Conservation (phyloP, 2,113 vertebrate genomes). For the Campylomormyrus numenius region DNA sequence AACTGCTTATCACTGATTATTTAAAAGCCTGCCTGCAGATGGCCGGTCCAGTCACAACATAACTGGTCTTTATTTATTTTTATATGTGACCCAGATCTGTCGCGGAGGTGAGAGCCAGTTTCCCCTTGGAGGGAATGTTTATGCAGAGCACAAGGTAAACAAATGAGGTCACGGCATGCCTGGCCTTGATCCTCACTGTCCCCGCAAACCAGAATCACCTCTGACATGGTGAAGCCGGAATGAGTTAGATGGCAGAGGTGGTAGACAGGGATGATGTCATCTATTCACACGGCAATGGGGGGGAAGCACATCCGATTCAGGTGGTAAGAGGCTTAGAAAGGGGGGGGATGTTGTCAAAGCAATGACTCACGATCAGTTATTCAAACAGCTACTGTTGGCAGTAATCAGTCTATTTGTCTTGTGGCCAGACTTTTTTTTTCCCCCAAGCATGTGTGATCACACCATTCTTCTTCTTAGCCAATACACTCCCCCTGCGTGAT, state of each 20-base stretch:
- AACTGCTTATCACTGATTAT: not conserved
- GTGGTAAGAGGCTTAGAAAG: constrained; percentile 16
- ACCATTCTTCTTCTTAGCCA: not conserved
- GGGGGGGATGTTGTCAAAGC: not conserved
- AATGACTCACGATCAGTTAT: constrained; percentile 9
- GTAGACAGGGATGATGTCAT: constrained; percentile 52
- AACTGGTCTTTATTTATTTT: not conserved
- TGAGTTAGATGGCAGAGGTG: constrained; percentile 33
- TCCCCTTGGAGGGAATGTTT: not conserved
- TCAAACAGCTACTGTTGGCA: not conserved
- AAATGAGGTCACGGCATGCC: not conserved
- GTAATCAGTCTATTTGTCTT: not conserved
- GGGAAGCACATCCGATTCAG: not conserved
- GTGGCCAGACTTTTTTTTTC: not conserved
- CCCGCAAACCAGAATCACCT: not conserved
- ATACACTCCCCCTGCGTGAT: not conserved
- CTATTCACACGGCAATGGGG: constrained; percentile 15
- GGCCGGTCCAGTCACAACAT: not conserved
- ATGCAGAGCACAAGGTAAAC: not conserved
- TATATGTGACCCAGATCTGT: not conserved
- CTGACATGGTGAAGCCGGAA: not conserved
- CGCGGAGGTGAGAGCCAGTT: not conserved
- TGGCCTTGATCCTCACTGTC: not conserved
- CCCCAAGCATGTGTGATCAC: not conserved
- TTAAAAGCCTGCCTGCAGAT: not conserved